Conservation (phyloP, 2,113 vertebrate species). For the Aptenodytes patagonicus region DNA sequence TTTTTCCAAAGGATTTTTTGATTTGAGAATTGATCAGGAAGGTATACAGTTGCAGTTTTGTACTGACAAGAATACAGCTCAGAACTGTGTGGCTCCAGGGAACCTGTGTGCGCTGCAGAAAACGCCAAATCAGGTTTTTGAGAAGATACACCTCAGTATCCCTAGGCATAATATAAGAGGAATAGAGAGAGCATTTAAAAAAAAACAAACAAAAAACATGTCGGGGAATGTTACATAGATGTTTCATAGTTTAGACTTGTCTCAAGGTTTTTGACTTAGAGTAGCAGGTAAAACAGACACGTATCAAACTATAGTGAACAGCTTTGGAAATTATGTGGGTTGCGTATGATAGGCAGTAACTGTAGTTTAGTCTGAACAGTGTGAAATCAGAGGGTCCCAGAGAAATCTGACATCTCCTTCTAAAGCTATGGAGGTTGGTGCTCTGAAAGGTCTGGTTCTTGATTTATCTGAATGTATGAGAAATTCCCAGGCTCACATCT, state of each 20-base stretch:
- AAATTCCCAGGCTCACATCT: constrained; percentile 60
- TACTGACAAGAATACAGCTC: not conserved
- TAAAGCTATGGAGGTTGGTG: not conserved
- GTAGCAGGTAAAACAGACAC: not conserved
- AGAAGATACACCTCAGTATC: not conserved
- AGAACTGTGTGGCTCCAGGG: not conserved
- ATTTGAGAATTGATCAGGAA: not conserved
- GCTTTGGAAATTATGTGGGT: not conserved
- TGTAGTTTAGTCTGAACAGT: not conserved
- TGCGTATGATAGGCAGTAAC: not conserved
- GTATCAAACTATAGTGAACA: not conserved
- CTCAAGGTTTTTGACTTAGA: not conserved
- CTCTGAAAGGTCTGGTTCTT: not conserved
- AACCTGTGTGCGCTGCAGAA: not conserved
- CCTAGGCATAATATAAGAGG: not conserved
- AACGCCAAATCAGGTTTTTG: not conserved
- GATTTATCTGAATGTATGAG: constrained; percentile 39
- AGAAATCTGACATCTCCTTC: constrained; percentile 57
- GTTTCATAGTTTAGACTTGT: not conserved
- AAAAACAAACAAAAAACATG: not conserved
- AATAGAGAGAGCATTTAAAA: not conserved
- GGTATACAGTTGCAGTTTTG: not conserved
- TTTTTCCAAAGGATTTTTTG: not conserved
- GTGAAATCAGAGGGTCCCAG: constrained; percentile 27
- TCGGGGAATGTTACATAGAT: rapidly evolving